Evolutionary conservation across 2,113 vertebrate genomes (phyloP).

Genomic region (Rhodinocichla rosea): DNA sequence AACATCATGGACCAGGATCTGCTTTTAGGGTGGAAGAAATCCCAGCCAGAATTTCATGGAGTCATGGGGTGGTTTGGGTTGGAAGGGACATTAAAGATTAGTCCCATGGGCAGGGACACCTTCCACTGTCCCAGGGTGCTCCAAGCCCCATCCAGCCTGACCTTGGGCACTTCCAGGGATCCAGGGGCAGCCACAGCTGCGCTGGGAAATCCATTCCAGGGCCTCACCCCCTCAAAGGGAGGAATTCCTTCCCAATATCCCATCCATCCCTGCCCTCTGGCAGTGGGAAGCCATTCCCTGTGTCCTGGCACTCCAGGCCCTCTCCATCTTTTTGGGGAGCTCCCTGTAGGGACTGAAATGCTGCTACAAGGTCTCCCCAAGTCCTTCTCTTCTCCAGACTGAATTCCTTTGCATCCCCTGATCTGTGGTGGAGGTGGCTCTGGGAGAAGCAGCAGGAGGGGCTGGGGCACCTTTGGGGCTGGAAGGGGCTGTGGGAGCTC

Average conservation of each 20-base stretch:
- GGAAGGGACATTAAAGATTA: background rate
- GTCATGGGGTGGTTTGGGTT: background rate
- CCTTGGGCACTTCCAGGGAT: background rate
- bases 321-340: background rate
- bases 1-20: background rate
- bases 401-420: background rate
- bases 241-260: background rate
- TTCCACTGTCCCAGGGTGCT: fast-evolving
- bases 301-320: background rate
- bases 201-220: background rate
- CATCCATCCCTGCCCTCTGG: background rate
- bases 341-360: background rate
- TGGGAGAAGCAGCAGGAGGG: background rate
- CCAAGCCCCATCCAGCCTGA: background rate
- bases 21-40: background rate
- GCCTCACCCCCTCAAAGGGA: background rate
- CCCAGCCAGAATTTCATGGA: background rate
- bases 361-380: background rate
- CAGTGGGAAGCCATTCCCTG: background rate
- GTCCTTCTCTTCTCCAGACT: background rate
- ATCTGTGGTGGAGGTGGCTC: background rate
- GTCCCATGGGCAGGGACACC: background rate
- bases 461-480: background rate
- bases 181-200: background rate
- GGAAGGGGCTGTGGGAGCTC: background rate